A percentile compares a stretch with the other conserved stretches of the same genome.
Evolutionary conservation across 2,888 invertebrate species (phyloP).

Genomic region (Notodonta ziczac): DNA sequence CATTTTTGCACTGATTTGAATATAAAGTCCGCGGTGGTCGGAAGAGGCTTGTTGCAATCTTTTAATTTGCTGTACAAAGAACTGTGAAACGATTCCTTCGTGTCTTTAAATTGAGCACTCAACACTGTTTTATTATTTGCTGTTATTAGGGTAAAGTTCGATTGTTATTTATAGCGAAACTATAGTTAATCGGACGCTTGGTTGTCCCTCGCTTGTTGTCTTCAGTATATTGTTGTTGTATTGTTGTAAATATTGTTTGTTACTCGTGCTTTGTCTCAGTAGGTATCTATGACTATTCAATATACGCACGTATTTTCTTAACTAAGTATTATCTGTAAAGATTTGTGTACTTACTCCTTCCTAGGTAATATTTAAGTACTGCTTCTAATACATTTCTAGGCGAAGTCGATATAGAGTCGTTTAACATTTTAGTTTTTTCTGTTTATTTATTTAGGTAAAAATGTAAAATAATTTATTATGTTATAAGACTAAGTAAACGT

Average conservation of each 20-base stretch:
- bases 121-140: slow-evolving; percentile 64
- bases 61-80: slow-evolving; percentile 56
- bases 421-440: background rate
- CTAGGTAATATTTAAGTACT: background rate
- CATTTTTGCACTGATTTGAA: slow-evolving; percentile 48
- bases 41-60: slow-evolving; percentile 45
- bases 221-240: slow-evolving; percentile 31
- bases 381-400: slow-evolving; percentile 18
- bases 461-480: background rate
- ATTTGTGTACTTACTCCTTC: background rate
- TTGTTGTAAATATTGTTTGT: slow-evolving; percentile 16
- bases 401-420: background rate
- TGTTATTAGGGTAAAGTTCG: slow-evolving; percentile 45
- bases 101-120: slow-evolving; percentile 79
- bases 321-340: slow-evolving; percentile 14
- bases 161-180: slow-evolving; percentile 31
- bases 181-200: slow-evolving; percentile 32
- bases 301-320: slow-evolving; percentile 23
- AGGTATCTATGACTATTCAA: slow-evolving; percentile 13
- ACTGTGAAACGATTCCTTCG: slow-evolving; percentile 70
- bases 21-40: slow-evolving; percentile 23
- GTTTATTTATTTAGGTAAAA: background rate
- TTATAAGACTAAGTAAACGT: slow-evolving; percentile 1
- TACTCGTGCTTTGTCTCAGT: slow-evolving; percentile 15
- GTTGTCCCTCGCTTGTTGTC: slow-evolving; percentile 28